Evolutionary conservation across 2,113 vertebrate genomes (phyloP), one percentile per base, ranked within the genome.

Genomic region (Zosterops hypoxanthus): DNA sequence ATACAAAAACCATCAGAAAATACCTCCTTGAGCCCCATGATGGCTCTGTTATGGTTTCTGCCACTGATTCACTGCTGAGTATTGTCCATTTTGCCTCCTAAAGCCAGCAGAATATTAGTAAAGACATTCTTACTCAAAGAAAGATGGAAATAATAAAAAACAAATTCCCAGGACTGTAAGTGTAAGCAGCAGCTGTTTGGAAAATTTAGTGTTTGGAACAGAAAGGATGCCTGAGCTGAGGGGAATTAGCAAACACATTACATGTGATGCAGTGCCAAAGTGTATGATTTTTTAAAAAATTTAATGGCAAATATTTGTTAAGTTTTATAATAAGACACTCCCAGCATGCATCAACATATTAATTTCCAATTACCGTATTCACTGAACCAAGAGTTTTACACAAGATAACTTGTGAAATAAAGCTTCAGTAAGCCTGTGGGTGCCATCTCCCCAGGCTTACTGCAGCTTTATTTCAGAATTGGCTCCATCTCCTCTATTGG

Each of bases 241-340:
- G 31, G 11, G 24, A 82, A 80, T 69, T 44, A 83, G 28, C 71
- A 83, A 80, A 31, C 19, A 79, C 2, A 41, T 41, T 14, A 33
- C 5, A 22, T 6, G 14, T 3, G 18, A 50, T 15, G 24, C 9
- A 29, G 8, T 24, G 33, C 34, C 49, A 12, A 49, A 72, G 14
- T 3, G 3, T 10, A 49, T 26, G 6, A 60, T 29, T 44, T 11
- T 0, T 6, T 12, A 25, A 0, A 2, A 31, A 31, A 13, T 4
- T 21, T 52, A 69, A 34, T 16, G 22, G 9, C 25, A 76, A 88
- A 68, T 19, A 78, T 63, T 63, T 59, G 44, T 61, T 8, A 36
- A 12, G 33, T 33, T 77, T 69, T 63, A 52, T 34, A 69, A 28
- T 7, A 73, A 33, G 34, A 59, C 7, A n/a, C 7, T 42, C 39